Base-by-base conservation (phyloP, 1,140 invertebrate genomes). In the Chironomus striatipennis region DNA sequence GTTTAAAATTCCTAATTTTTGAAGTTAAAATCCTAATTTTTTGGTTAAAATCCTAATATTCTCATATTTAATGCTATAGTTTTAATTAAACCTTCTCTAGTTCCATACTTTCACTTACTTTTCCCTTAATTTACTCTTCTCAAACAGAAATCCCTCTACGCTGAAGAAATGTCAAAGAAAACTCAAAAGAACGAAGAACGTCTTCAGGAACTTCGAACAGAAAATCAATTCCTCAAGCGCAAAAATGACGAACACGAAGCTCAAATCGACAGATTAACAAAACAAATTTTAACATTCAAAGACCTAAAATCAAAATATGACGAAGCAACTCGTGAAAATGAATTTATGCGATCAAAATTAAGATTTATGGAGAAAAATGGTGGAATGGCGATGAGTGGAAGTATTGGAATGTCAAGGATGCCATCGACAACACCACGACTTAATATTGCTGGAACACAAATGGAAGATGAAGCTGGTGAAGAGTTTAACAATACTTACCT, bases 391-490 rank as follows among this genome's bases (percentile, higher is more conserved):
- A 20, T 20, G 17, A 21, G 65, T 5, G 65, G 65, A 7, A 70
- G 65, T 18, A 70, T 70, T 70, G 65, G 65, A 70, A 70, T 70
- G 65, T 9, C 17, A 20, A 6, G 65, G 7, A 21, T 21, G 20
- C 65, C 65, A 70, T 18, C 65, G 20, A 70, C 65, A 20, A 70
- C 18, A 20, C 6, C 65, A 70, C n/a, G 20, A 70, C 20, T 70
- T 17, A 70, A 70, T 20, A 79, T 78, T 9, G 83, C 88, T 75
- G 86, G 87, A 74, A 87, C 93, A 43, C 87, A 88, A 76, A 91
- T 91, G 84, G 91, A 91, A 75, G 92, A 94, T 79, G 92, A 94
- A 79, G 92, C 93, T 78, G 90, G 90, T 24, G 91, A 93, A 83
- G 84, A 92, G 42, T 92, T 93, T 79, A 90, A 92, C 80, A 91